Evolutionary conservation across 1,140 invertebrate genomes (phyloP), one percentile per base, ranked within the genome.

Genomic region (Drosophila nigrodunni): DNA sequence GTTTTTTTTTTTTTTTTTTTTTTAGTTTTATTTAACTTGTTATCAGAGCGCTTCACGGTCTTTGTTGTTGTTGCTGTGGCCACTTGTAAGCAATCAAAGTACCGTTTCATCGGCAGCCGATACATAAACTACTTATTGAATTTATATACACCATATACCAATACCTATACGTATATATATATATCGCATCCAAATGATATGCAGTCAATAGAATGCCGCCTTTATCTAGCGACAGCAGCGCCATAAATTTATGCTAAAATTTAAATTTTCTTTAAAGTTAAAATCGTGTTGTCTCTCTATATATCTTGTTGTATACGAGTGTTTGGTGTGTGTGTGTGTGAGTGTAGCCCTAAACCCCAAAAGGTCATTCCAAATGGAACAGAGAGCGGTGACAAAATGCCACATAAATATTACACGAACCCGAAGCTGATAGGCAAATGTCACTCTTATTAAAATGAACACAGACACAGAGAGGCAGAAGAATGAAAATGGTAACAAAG

Each of bases 241-340:
- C 72, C 77, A 87, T 87, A 87, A 87, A 87, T 87, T 87, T 88
- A 87, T 88, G 82, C 82, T 87, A 80, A 87, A 87, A 88, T 87
- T 87, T 87, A 87, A 87, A 82, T 87, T 87, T 88, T 73, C 82
- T 82, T 87, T 88, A 35, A 82, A 68, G 69, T 75, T 49, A 61
- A 69, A 59, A 50, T 49, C 69, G 50, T 74, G 71, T 61, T 61
- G 57, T 25, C 65, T 30, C 25, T 30, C 25, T 30, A 30, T 30
- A 11, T 64, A 7, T 49, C 21, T 39, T 64, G 10, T 50, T 30
- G 25, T 30, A 30, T 30, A 30, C 25, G 25, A 30, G 50, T 35
- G 9, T 55, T 49, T n/a, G 6, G n/a, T 57, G 41, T 39, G 35
- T 55, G 21, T 58, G 62, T 67, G 37, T 49, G 30, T 58, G 34